Conservation (phyloP, 2,888 invertebrate genomes). For the Dasysyrphus tricinctus region DNA sequence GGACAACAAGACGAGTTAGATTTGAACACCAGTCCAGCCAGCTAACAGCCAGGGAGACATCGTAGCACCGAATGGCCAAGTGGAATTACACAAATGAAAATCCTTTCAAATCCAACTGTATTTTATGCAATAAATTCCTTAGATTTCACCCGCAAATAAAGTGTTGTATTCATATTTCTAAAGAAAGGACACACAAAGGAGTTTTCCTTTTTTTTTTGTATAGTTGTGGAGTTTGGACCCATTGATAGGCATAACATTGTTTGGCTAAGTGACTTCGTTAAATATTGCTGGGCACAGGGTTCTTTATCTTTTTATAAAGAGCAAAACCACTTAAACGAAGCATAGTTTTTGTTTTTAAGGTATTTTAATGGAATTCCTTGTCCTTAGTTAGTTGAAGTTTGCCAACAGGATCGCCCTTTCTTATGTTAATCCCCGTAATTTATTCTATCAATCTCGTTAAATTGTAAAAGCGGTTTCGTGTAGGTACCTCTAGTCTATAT, state of each 20-base stretch:
- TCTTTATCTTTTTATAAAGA: background rate
- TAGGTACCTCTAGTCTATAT: constrained; percentile 16
- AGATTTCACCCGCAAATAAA: constrained; percentile 48
- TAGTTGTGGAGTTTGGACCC: background rate
- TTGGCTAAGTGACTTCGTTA: constrained; percentile 52
- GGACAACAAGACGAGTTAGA: constrained; percentile 42
- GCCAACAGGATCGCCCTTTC: constrained; percentile 32
- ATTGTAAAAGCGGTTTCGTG: constrained; percentile 60
- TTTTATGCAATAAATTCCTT: constrained; percentile 60
- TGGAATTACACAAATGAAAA: constrained; percentile 54
- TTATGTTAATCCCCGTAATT: constrained; percentile 63
- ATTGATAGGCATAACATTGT: constrained; percentile 2
- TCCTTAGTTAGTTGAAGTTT: background rate
- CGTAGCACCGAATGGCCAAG: constrained; percentile 15
- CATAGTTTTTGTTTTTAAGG: constrained; percentile 44
- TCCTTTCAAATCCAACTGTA: constrained; percentile 59
- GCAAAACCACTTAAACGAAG: constrained; percentile 13
- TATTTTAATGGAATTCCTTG: constrained; percentile 28
- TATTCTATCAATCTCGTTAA: constrained; percentile 65
- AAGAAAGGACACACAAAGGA: constrained; percentile 15
- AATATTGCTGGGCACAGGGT: constrained; percentile 20
- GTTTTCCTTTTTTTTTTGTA: constrained; percentile 1
- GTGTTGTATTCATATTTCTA: constrained; percentile 1
- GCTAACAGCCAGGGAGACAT: background rate
- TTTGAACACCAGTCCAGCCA: background rate